These are phyloP conservation scores for Spatulosminthurus flaviceps DNA, from an alignment of 2,888 invertebrate species.

Conservation along the genomic window DNA sequence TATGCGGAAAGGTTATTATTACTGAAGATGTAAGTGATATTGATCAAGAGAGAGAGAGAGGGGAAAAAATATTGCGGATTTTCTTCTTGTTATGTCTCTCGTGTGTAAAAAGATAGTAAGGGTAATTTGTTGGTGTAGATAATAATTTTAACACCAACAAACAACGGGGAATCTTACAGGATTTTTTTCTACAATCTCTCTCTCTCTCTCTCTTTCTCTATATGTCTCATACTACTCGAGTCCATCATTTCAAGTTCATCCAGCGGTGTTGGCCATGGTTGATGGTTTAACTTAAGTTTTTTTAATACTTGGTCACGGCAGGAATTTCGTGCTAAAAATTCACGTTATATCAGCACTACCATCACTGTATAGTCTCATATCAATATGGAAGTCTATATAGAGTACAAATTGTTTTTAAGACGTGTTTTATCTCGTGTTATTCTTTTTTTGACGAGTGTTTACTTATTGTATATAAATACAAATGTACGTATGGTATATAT, in stretches of 20 bases:
- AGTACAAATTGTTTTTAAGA: conserved; percentile 1
- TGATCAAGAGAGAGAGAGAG: not conserved
- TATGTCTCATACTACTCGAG: not conserved
- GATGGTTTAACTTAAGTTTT: not conserved
- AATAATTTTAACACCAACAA: conserved; percentile 8
- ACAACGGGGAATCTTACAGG: conserved; percentile 30
- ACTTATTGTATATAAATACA: too few species aligned
- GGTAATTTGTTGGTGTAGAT: not conserved
- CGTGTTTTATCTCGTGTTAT: not conserved
- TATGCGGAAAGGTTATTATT: too few species aligned
- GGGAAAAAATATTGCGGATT: not conserved
- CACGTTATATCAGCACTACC: not conserved
- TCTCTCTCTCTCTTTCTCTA: not conserved
- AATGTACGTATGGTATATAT: too few species aligned
- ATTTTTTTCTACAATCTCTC: not conserved
- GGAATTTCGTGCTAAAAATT: conserved; percentile 7
- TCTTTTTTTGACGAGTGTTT: too few species aligned
- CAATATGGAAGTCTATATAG: not conserved
- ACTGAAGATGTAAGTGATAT: too few species aligned
- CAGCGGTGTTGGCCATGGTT: not conserved
- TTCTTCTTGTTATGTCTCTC: not conserved
- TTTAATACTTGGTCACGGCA: not conserved
- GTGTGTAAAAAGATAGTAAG: not conserved
- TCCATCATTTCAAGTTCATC: conserved; percentile 1
- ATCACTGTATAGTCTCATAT: too few species aligned